These are phyloP conservation scores for Lypha dubia DNA, from an alignment of 2,888 invertebrate genomes.

Conservation along the genomic window DNA sequence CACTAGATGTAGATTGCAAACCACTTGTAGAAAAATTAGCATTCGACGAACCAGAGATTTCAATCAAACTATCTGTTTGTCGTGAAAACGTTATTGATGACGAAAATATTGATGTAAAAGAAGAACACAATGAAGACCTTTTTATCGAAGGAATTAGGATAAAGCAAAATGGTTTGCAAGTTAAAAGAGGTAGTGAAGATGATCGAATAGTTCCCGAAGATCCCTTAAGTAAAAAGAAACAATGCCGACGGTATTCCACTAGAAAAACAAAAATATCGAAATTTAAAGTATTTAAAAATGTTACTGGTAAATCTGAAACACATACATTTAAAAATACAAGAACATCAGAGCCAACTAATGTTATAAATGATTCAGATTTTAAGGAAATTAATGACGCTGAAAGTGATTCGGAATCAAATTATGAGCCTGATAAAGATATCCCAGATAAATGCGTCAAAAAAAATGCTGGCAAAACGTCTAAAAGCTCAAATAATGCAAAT, in stretches of 20 bases:
- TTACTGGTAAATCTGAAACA: neutral
- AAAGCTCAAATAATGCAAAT: conserved; percentile 17
- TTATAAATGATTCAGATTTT: conserved; percentile 5
- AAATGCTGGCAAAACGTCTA: neutral
- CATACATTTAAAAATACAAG: neutral
- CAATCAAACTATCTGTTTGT: conserved; percentile 19
- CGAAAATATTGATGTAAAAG: conserved; percentile 33
- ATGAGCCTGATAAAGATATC: conserved; percentile 27
- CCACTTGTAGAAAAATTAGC: conserved; percentile 37
- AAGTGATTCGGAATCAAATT: conserved; percentile 39
- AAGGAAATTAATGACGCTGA: conserved; percentile 24
- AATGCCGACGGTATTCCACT: neutral
- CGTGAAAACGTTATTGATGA: conserved; percentile 2
- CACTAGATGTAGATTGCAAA: conserved; percentile 30
- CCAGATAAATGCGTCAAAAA: neutral
- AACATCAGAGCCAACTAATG: neutral
- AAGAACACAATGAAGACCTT: conserved; percentile 34
- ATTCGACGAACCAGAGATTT: conserved; percentile 41
- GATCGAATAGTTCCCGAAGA: conserved; percentile 3
- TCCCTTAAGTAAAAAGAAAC: conserved; percentile 28
- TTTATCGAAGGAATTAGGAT: conserved; percentile 13
- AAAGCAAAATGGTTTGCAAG: conserved; percentile 10
- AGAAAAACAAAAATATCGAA: conserved; percentile 12
- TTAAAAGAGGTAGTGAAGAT: neutral
- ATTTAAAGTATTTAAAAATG: neutral